These are phyloP conservation scores for Platerodrilus igneus DNA, from an alignment of 2,888 invertebrate genomes.

Conservation along the genomic window DNA sequence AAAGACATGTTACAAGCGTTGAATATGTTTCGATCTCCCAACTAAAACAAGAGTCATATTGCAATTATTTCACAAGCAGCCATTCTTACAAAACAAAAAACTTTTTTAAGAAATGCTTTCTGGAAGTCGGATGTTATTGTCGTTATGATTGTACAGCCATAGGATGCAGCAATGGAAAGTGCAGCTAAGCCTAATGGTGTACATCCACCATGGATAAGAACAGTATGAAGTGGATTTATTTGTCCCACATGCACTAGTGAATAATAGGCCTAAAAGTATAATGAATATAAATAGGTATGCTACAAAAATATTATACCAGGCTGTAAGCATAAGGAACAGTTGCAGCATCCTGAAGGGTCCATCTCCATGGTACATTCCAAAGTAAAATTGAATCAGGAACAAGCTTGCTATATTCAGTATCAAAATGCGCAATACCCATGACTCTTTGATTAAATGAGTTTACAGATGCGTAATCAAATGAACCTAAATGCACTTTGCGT, in stretches of 20 bases:
- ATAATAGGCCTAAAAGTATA: slow-evolving; percentile 45
- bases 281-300: slow-evolving; percentile 13
- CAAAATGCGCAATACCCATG: slow-evolving; percentile 60
- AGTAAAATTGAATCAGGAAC: slow-evolving; percentile 46
- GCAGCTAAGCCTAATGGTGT: slow-evolving; percentile 71
- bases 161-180: slow-evolving; percentile 57
- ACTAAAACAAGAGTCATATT: slow-evolving; percentile 28
- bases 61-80: background rate
- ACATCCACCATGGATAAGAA: slow-evolving; percentile 54
- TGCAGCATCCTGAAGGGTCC: slow-evolving; percentile 71
- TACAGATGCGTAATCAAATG: slow-evolving; percentile 42
- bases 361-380: slow-evolving; percentile 68
- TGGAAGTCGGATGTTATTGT: slow-evolving; percentile 55
- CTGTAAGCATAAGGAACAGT: slow-evolving; percentile 77
- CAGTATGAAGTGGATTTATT: slow-evolving; percentile 45
- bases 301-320: slow-evolving; percentile 43
- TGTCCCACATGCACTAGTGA: slow-evolving; percentile 44
- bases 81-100: slow-evolving; percentile 38
- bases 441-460: slow-evolving; percentile 53
- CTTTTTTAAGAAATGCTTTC: slow-evolving; percentile 37
- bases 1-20: slow-evolving; percentile 62
- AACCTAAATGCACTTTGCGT: slow-evolving; percentile 38
- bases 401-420: slow-evolving; percentile 38
- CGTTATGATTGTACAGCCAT: slow-evolving; percentile 58
- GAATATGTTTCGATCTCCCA: slow-evolving; percentile 39